phyloP scores from a whole-genome alignment of 2,888 invertebrate species.

The Eristalinus sepulchralis region DNA sequence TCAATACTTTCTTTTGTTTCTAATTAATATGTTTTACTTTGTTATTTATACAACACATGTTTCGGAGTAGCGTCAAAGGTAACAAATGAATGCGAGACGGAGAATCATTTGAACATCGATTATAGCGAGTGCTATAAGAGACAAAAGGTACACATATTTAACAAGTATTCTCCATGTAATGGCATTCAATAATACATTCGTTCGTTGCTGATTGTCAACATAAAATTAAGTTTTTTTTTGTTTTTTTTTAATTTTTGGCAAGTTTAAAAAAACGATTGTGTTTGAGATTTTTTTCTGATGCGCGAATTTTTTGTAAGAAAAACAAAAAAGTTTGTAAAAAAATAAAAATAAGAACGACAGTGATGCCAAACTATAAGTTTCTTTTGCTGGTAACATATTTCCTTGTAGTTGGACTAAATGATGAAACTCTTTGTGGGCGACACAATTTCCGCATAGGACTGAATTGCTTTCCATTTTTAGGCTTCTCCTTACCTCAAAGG shows the following conservation, averaged over 20 bases:
- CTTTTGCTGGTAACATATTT: too few species aligned
- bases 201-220: conserved; percentile 71
- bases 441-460: too few species aligned
- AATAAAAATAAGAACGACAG: background rate
- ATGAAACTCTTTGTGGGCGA: too few species aligned
- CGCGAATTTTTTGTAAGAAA: background rate
- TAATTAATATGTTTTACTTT: conserved; percentile 37
- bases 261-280: conserved; percentile 11
- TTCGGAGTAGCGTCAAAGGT: background rate
- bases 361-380: too few species aligned
- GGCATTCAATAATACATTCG: background rate
- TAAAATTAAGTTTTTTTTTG: conserved; percentile 30
- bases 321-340: background rate
- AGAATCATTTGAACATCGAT: conserved; percentile 38
- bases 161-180: background rate
- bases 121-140: conserved; percentile 30
- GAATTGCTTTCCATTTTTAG: too few species aligned
- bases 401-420: too few species aligned
- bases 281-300: background rate
- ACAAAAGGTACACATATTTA: conserved; percentile 49
- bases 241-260: background rate
- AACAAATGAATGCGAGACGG: conserved; percentile 49
- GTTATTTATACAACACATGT: background rate
- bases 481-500: too few species aligned
- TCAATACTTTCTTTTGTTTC: conserved; percentile 37